Conservation (phyloP, 1,140 invertebrate genomes). For the Bombus impatiens region DNA sequence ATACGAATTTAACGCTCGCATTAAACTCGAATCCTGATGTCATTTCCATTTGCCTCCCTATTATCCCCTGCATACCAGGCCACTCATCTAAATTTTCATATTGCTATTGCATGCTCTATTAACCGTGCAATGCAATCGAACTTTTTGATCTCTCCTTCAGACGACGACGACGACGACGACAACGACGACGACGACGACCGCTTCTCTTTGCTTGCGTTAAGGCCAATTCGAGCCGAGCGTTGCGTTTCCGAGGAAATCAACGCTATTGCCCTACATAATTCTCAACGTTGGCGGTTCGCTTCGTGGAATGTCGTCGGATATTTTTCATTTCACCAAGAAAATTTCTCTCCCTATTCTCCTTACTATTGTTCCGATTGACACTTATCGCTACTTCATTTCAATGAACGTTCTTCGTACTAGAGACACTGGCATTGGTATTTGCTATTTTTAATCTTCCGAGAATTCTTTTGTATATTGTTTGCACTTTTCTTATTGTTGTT, state of each 20-base stretch:
- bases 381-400: background rate
- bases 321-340: background rate
- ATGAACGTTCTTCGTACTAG: background rate
- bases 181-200: background rate
- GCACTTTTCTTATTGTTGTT: background rate
- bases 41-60: conserved; percentile 30
- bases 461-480: background rate
- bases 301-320: background rate
- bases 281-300: background rate
- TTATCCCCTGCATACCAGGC: conserved; percentile 23
- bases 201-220: background rate
- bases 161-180: background rate
- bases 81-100: conserved; percentile 43
- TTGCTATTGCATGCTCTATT: conserved; percentile 42
- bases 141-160: conserved; percentile 40
- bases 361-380: background rate
- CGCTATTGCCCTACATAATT: conserved; percentile 14
- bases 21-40: conserved; percentile 47
- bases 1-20: conserved; percentile 36
- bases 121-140: conserved; percentile 33
- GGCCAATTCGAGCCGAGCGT: background rate
- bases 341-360: background rate
- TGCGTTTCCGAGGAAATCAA: conserved; percentile 4
- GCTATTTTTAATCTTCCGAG: background rate
- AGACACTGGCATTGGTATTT: background rate